Conservation (phyloP, 2,888 invertebrate genomes). For the Acanthoscelides obtectus region DNA sequence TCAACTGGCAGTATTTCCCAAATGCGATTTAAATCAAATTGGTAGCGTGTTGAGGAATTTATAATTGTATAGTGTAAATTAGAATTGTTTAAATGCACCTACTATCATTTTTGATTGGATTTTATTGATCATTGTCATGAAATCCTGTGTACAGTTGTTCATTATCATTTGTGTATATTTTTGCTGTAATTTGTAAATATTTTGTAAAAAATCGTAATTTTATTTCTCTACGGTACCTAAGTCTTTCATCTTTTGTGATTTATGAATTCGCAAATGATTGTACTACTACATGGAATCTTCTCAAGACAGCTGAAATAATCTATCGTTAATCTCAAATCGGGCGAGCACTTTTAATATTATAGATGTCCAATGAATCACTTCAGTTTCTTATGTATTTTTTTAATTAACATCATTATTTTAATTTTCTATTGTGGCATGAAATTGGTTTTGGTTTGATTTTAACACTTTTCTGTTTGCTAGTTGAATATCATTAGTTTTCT, state of each 20-base stretch:
- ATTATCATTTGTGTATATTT: conserved; percentile 15
- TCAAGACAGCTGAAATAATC: conserved; percentile 13
- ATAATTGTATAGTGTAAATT: neutral
- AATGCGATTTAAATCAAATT: too few relatives aligned
- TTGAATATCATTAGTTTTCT: conserved; percentile 8
- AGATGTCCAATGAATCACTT: conserved; percentile 10
- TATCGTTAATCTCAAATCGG: conserved; percentile 23
- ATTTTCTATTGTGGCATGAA: conserved; percentile 14
- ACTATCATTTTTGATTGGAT: neutral
- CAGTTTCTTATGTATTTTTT: conserved; percentile 2
- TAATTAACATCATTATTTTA: neutral
- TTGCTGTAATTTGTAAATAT: conserved; percentile 18
- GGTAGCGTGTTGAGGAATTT: neutral
- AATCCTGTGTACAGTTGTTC: conserved; percentile 4
- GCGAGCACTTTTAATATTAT: conserved; percentile 16
- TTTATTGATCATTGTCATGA: neutral
- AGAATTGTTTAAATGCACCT: neutral
- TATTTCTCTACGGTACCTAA: neutral
- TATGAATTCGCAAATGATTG: neutral
- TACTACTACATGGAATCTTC: neutral
- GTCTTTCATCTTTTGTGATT: conserved; percentile 11
- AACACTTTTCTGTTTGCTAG: conserved; percentile 8
- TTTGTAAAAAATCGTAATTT: conserved; percentile 1
- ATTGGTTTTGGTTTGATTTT: conserved; percentile 19
- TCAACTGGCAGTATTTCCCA: too few relatives aligned